Base-by-base conservation (phyloP, 2,113 vertebrate species). In the Riparia riparia region DNA sequence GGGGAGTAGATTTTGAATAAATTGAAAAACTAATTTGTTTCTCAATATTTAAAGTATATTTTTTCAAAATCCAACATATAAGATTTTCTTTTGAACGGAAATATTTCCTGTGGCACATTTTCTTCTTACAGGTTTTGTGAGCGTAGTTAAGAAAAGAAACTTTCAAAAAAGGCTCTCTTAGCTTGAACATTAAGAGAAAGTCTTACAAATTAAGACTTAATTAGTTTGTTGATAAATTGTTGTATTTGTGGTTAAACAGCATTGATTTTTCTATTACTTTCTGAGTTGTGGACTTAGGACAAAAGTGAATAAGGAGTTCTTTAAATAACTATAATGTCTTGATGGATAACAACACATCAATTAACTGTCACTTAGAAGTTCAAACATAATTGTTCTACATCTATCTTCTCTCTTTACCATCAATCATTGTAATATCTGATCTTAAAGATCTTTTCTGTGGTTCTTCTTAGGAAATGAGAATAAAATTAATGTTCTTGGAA, bases 361-460 rank as follows among this genome's bases (percentile, higher is more conserved):
- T 77, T 91, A 78, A 84, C 49, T 94, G 92, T 82, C 69, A 85
- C 49, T 89, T 94, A 79, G 69, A 91, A 87, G 22, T 87, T 82
- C 73, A 87, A 58, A 86, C 10, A 51, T 78, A 84, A 58, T 73
- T 91, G 64, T 79, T 89, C 57, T 71, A 7, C 44, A 70, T 69
- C 54, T 77, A 21, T 57, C 50, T 73, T 84, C 32, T 71, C 6
- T 78, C 58, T 96, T 68, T 66, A 74, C 1, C 16, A 71, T 61
- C 39, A 84, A 8, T 94, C 83, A 78, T 37, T 86, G 28, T 18
- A 58, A 15, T 86, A 34, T 32, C 49, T 84, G 39, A 89, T 84
- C 44, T 78, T 66, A 86, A 91, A 82, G 12, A 13, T 83, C 16
- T 82, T 84, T 77, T 31, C 31, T 50, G 14, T 63, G 3, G 9